These are phyloP conservation scores for rabbit (Oryctolagus cuniculus) DNA, from an alignment of 2,113 vertebrate genomes.

Conservation along the genomic window mOryCun1.1 NC_091449.1:24979001-24979500, in stretches of 20 bases:
- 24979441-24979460: too few species aligned
- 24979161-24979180: not conserved
- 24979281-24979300: not conserved
- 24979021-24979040: too few species aligned
- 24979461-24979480: too few species aligned
- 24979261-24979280: too few species aligned
- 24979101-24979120: fast-evolving
- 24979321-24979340: not conserved
- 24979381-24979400: too few species aligned
- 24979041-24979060: not conserved
- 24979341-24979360: too few species aligned
- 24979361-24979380: too few species aligned
- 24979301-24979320: not conserved
- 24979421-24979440: too few species aligned
- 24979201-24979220: not conserved
- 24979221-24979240: not conserved
- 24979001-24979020: not conserved
- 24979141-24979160: not conserved
- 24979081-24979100: fast-evolving
- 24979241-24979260: too few species aligned
- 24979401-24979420: too few species aligned
- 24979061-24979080: fast-evolving
- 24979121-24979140: fast-evolving
- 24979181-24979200: fast-evolving
- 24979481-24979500: too few species aligned